Evolutionary conservation across 37 sponge, comb jelly and placozoan species (phyloP), one percentile per base, ranked within the genome.

Genomic region (Beroe forskalii): DNA sequence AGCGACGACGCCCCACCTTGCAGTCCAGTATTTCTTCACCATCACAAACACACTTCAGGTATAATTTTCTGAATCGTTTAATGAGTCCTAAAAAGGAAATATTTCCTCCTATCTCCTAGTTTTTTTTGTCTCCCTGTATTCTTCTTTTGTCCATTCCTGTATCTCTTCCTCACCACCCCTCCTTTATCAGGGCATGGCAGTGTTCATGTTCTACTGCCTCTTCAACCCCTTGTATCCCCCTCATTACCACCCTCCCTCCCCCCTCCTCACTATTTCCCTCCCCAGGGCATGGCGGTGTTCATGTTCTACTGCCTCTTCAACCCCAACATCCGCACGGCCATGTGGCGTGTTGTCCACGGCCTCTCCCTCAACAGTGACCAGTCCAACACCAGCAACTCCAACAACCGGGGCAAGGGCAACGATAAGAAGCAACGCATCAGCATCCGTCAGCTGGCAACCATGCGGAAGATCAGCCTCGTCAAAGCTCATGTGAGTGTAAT

Each of bases 221-320:
- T 80, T 35, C 86, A 80, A 80, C 86, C n/a, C 55, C n/a, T n/a
- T n/a, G n/a, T n/a, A n/a, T n/a, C n/a, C n/a, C n/a, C n/a, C n/a
- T n/a, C n/a, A n/a, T n/a, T n/a, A n/a, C n/a, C n/a, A n/a, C n/a
- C n/a, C n/a, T n/a, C n/a, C n/a, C n/a, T n/a, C n/a, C n/a, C n/a
- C n/a, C n/a, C n/a, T n/a, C n/a, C n/a, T n/a, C n/a, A n/a, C n/a
- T n/a, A n/a, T n/a, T n/a, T n/a, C 55, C 12, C 12, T 48, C 12
- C 55, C 4, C 86, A 80, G 86, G 86, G 86, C 31, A 37, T 80
- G 55, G 86, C 86, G n/a, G 86, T 80, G 44, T 80, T 80, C 30
- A 37, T 80, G 30, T 80, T 80, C 55, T 80, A 80, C 86, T 80
- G 86, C 42, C 86, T 80, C 86, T 80, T 35, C 86, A 80, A 80